These are phyloP conservation scores for Syncerus caffer DNA, from an alignment of 2,797 vertebrate genomes.

Conservation along the genomic window DNA sequence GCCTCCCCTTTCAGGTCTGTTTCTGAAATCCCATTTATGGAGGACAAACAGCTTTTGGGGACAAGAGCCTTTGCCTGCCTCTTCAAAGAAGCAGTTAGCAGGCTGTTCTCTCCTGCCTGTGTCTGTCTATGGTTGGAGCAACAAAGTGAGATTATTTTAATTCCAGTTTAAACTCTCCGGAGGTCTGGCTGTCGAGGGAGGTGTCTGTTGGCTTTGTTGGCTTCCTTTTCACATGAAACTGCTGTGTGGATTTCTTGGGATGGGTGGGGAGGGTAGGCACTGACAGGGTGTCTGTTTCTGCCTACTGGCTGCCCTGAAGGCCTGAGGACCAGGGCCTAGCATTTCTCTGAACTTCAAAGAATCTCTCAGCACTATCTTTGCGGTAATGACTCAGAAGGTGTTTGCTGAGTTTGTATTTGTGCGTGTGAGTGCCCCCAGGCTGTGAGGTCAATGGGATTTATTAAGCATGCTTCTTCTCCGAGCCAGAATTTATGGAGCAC, in stretches of 20 bases:
- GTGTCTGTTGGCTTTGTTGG: not conserved
- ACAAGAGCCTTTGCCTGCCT: slow-evolving; percentile 14
- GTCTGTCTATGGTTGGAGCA: not conserved
- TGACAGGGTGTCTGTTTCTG: not conserved
- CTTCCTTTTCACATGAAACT: not conserved
- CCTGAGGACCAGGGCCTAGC: not conserved
- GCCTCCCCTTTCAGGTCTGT: slow-evolving; percentile 26
- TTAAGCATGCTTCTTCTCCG: not conserved
- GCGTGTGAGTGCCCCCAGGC: not conserved
- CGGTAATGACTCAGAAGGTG: not conserved
- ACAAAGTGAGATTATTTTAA: slow-evolving; percentile 52
- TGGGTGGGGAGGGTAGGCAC: no score
- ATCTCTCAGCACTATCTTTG: not conserved
- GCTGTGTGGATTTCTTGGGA: not conserved
- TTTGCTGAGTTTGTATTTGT: not conserved
- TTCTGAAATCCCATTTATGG: slow-evolving; percentile 61
- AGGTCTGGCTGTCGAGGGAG: not conserved
- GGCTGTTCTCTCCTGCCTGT: not conserved
- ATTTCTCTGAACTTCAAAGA: slow-evolving; percentile 45
- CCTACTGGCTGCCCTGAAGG: not conserved
- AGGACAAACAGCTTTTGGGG: slow-evolving; percentile 70
- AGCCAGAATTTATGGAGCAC: not conserved
- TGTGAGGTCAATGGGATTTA: not conserved
- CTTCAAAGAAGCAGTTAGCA: slow-evolving; percentile 54
- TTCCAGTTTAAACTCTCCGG: slow-evolving; percentile 56